Base-by-base conservation (phyloP, 1,140 invertebrate species). In the Aplysia californica region DNA sequence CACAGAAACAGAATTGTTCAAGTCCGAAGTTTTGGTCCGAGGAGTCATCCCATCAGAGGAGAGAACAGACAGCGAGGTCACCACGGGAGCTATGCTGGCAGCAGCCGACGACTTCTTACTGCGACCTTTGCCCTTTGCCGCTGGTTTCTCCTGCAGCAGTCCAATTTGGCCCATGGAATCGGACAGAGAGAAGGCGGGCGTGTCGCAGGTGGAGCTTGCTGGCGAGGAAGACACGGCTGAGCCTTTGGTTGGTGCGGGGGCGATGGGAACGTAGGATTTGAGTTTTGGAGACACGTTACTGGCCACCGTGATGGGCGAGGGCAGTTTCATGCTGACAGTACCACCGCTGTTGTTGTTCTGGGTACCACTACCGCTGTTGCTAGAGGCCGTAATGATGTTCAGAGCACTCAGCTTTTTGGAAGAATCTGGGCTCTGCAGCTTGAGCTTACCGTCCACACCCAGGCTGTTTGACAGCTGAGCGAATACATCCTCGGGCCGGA, bases 401-500 rank as follows among this genome's bases (percentile, higher is more conserved):
- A 55, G 58, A 56, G 68, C 26, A 23, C 26, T 70, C 1, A 56
- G 38, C 38, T 70, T 70, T n/a, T 29, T 68, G 6, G 38, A 36
- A 6, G 66, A 1, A 4, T 70, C 68, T 26, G 68, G 44, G 31
- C 68, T 68, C 2, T 29, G 55, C 23, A 29, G 23, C 44, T 50
- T 44, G 3, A 50, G 31, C 3, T 2, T n/a, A n/a, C n/a, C 26
- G 29, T 70, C 38, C 5, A 26, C 36, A 38, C 20, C 44, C 26
- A 33, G 31, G n/a, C 29, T 26, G 21, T 38, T n/a, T 15, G 41
- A 31, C 31, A 71, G 50, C 21, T 50, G 70, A 56, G 70, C 55
- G 50, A 73, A 61, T 1, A 73, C 58, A 73, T 73, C 58, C 26
- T 73, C 70, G 15, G 70, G 58, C 5, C 23, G 70, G 20, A 73